Conservation (phyloP, 2,888 invertebrate species). For the Subacronicta megacephala region DNA sequence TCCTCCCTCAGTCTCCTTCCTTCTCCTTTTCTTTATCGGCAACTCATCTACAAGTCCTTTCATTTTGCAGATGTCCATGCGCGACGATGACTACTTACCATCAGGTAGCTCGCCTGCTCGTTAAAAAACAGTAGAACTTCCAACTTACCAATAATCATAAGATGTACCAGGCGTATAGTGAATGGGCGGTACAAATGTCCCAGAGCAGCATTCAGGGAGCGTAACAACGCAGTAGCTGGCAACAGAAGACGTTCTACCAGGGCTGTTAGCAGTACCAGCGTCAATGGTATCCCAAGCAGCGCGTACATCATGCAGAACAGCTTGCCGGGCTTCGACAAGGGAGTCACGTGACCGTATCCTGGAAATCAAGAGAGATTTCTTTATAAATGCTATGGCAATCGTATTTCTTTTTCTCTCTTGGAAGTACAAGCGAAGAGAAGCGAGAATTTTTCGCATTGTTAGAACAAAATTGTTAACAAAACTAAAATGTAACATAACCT, state of each 20-base stretch:
- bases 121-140: not conserved
- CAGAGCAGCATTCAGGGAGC: conserved; percentile 91
- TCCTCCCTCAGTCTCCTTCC: too few relatives aligned
- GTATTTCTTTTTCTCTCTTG: too few relatives aligned
- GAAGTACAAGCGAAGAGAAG: too few relatives aligned
- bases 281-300: conserved; percentile 95
- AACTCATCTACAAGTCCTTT: too few relatives aligned
- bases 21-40: too few relatives aligned
- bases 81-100: too few relatives aligned
- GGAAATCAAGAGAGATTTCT: conserved; percentile 38
- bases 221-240: conserved; percentile 92
- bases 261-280: conserved; percentile 94
- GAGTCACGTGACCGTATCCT: conserved; percentile 97
- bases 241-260: conserved; percentile 94
- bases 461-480: too few relatives aligned
- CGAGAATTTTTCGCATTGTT: too few relatives aligned
- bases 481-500: too few relatives aligned
- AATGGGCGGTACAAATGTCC: conserved; percentile 93
- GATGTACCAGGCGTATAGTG: conserved; percentile 93
- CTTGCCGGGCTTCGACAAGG: conserved; percentile 95
- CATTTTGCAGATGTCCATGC: too few relatives aligned
- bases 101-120: too few relatives aligned
- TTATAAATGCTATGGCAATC: too few relatives aligned
- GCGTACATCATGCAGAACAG: conserved; percentile 97
- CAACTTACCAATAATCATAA: conserved; percentile 91